Evolutionary conservation across 2,797 vertebrate genomes (phyloP).

Genomic region (Coendou prehensilis): DNA sequence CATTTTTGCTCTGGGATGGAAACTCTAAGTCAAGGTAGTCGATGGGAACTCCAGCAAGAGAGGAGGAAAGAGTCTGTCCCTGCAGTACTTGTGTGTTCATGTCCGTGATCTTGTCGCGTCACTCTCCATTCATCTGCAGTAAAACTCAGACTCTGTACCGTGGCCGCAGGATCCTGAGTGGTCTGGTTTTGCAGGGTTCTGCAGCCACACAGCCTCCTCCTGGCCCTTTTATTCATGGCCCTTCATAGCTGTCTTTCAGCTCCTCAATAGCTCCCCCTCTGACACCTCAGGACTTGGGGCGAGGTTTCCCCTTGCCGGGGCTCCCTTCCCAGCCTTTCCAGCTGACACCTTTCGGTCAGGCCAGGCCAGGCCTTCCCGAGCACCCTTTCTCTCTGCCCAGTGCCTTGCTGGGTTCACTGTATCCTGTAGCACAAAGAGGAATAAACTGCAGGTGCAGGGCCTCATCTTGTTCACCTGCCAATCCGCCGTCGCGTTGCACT

Average conservation of each 20-base stretch:
- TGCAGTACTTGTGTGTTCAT: background rate
- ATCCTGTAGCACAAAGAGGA: background rate
- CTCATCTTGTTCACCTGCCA: background rate
- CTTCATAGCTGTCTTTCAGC: background rate
- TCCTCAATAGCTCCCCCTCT: background rate
- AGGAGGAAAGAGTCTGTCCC: background rate
- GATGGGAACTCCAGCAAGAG: background rate
- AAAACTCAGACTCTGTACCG: background rate
- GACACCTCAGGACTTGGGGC: background rate
- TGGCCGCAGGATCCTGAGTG: background rate
- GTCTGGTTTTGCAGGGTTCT: background rate
- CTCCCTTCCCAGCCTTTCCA: background rate
- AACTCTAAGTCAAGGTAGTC: background rate
- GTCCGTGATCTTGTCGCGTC: background rate
- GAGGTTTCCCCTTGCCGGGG: background rate
- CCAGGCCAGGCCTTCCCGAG: background rate
- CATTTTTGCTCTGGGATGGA: constrained; percentile 39
- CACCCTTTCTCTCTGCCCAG: background rate
- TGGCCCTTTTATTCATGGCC: background rate
- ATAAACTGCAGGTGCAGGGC: background rate
- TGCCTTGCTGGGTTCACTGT: background rate
- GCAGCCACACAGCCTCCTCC: background rate
- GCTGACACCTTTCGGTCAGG: background rate
- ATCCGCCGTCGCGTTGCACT: background rate
- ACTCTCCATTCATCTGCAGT: background rate